Conservation (phyloP, 2,888 invertebrate species). For the Melipona bicolor region DNA sequence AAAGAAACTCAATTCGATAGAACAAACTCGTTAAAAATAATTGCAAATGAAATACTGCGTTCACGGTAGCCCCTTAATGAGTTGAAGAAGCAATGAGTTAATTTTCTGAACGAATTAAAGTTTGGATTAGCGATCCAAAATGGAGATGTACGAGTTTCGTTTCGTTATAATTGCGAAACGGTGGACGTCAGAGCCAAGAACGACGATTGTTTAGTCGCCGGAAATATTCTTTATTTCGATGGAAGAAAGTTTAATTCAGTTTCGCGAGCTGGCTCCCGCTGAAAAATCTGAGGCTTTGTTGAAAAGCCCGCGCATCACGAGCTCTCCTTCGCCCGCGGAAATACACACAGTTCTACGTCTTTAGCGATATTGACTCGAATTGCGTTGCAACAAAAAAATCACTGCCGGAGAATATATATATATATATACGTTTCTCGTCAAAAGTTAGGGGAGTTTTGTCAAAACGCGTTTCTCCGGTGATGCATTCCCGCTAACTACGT, state of each 20-base stretch:
- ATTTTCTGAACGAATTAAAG: constrained; percentile 1
- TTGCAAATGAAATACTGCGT: no score
- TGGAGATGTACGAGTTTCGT: neutral
- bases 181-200: neutral
- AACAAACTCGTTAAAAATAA: no score
- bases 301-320: neutral
- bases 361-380: constrained; percentile 18
- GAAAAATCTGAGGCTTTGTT: constrained; percentile 12
- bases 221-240: neutral
- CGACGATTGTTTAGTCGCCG: neutral
- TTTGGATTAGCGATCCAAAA: neutral
- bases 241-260: constrained; percentile 24
- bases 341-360: constrained; percentile 18
- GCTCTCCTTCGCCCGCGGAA: neutral
- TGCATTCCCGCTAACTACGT: constrained; percentile 28
- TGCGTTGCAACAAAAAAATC: constrained; percentile 25
- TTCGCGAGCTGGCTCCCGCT: neutral
- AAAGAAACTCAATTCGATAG: no score
- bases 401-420: constrained; percentile 2
- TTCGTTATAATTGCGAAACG: neutral
- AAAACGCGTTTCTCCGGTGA: constrained; percentile 3
- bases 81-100: neutral
- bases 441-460: constrained; percentile 38
- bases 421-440: constrained; percentile 3
- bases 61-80: no score